Evolutionary conservation across 2,888 invertebrate species (phyloP).

Genomic region (Drosophila mettleri): DNA sequence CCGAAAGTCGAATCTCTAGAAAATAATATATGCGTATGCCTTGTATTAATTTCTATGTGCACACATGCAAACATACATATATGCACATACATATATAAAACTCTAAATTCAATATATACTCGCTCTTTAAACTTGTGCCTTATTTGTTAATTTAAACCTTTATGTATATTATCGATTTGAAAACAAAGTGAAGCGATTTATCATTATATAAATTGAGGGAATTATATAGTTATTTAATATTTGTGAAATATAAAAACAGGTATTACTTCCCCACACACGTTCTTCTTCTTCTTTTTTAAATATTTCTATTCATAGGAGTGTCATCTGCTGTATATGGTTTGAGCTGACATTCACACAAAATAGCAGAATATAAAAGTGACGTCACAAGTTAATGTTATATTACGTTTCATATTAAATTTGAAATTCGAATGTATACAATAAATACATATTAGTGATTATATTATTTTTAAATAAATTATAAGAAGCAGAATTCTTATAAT

Average conservation of each 20-base stretch:
- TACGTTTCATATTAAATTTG: neutral
- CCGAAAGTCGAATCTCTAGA: conserved; percentile 24
- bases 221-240: conserved; percentile 35
- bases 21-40: conserved; percentile 32
- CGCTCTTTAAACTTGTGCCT: neutral
- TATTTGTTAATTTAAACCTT: conserved; percentile 1
- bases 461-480: too few relatives aligned
- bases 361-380: neutral
- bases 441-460: neutral
- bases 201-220: neutral
- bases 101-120: conserved; percentile 28
- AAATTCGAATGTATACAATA: neutral
- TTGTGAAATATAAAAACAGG: conserved; percentile 45
- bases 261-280: conserved; percentile 43
- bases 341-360: conserved; percentile 43
- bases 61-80: conserved; percentile 23
- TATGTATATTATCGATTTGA: conserved; percentile 22
- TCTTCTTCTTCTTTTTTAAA: conserved; percentile 41
- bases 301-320: conserved; percentile 56
- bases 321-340: conserved; percentile 32
- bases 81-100: conserved; percentile 22
- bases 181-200: conserved; percentile 5
- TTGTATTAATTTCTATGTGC: conserved; percentile 33
- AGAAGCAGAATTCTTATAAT: too few relatives aligned
- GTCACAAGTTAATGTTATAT: conserved; percentile 8